phyloP scores from a whole-genome alignment of 2,113 vertebrate genomes.

The Bos javanicus region DNA sequence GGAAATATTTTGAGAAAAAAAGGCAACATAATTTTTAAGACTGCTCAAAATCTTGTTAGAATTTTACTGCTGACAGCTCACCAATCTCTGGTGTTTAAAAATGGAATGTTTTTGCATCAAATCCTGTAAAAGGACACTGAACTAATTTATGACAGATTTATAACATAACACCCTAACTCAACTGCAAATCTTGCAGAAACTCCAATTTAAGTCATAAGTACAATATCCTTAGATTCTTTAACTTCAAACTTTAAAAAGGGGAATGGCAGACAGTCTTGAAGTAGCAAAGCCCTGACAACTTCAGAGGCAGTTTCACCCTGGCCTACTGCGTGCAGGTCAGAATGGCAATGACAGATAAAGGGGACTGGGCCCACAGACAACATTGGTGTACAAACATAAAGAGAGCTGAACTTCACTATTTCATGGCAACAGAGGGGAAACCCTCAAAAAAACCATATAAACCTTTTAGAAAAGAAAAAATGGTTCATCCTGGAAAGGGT shows the following conservation, averaged over 20 bases:
- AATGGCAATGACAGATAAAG: background rate
- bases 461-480: slow-evolving; percentile 40
- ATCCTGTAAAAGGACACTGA: slow-evolving; percentile 26
- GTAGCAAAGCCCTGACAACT: background rate
- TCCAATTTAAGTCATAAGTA: background rate
- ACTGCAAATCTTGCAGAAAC: background rate
- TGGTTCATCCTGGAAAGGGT: background rate
- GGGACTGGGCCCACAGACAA: slow-evolving; percentile 36
- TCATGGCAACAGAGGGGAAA: background rate
- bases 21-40: slow-evolving; percentile 76
- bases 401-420: background rate
- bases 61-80: slow-evolving; percentile 65
- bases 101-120: slow-evolving; percentile 16
- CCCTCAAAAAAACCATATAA: background rate
- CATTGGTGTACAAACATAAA: slow-evolving; percentile 29
- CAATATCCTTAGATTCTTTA: background rate
- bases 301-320: background rate
- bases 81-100: slow-evolving; percentile 48
- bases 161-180: background rate
- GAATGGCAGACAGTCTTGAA: background rate
- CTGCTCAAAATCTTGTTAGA: slow-evolving; percentile 67
- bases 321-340: background rate
- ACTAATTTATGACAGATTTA: background rate
- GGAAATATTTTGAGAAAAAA: slow-evolving; percentile 80
- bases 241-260: background rate